Evolutionary conservation across 2,888 invertebrate species (phyloP), one percentile per base, ranked within the genome.

Genomic region (Neelides folsomi): DNA sequence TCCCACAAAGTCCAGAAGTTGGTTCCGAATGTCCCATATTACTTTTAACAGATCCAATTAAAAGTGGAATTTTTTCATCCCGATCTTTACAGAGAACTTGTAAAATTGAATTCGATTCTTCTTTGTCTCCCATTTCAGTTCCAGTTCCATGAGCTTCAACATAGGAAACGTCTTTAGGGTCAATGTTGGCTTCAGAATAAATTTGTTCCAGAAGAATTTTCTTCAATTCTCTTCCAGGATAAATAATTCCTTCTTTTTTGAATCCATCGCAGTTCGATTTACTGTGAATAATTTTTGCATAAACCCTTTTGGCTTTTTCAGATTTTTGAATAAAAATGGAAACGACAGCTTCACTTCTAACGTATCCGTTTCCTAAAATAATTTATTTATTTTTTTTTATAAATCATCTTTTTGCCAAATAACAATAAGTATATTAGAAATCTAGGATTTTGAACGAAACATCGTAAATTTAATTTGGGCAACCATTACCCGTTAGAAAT

Each of bases 101-200:
- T 0, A 86, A 83, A 62, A 95, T 89, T 0, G 92, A 86, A 70
- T 93, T 92, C 1, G 93, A 82, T 74, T 98, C 97, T 69, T 94
- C 88, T 1, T 95, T 95, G 74, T 97, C 97, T 10, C 97, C 93
- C 40, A 82, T 84, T 76, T 93, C 93, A 12, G 97, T 98, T 51
- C 97, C 97, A 19, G 97, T 97, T 51, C 97, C 97, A 72, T 97
- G 97, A 46, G 94, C 93, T 73, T 97, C 97, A 2, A 98, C 83
- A 71, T 94, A 97, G 4, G 73, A 76, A 0, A 97, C 86, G 52
- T 86, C 82, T 47, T 74, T 70, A 6, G 95, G 94, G 65, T 83
- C 80, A 49, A 97, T 70, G 1, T 81, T 79, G 34, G 79, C 80
- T 57, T 73, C 72, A 9, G 56, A 57, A 65, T 77, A 77, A 16